Evolutionary conservation across 2,113 vertebrate species (phyloP).

Genomic region (Xyliphius kryptos): DNA sequence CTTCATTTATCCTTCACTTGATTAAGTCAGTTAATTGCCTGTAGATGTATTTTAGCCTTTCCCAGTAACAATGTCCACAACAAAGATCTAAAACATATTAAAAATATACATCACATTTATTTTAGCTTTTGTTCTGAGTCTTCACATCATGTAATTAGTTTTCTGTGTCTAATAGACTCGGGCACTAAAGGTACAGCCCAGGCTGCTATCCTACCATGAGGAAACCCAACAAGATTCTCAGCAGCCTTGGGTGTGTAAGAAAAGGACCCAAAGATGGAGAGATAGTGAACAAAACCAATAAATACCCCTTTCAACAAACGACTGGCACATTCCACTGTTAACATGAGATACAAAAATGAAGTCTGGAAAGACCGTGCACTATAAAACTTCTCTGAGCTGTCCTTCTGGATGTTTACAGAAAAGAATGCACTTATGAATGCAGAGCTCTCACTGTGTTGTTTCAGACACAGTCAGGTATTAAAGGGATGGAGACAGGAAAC

Average conservation of each 20-base stretch:
- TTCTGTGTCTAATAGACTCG: conserved; percentile 31
- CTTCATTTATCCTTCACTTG: too few species aligned
- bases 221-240: conserved; percentile 50
- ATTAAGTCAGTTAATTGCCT: too few species aligned
- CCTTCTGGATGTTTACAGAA: conserved; percentile 53
- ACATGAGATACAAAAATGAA: conserved; percentile 74
- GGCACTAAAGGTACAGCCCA: conserved; percentile 47
- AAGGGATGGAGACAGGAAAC: conserved; percentile 56
- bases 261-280: conserved; percentile 7
- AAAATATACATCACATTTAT: conserved; percentile 80
- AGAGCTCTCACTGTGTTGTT: conserved; percentile 55
- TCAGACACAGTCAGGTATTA: conserved; percentile 57
- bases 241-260: conserved; percentile 51
- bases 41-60: too few species aligned
- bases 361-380: conserved; percentile 65
- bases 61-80: background rate
- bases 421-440: conserved; percentile 69
- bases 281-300: conserved; percentile 5
- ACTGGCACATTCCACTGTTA: conserved; percentile 59
- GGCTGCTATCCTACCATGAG: conserved; percentile 49
- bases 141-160: conserved; percentile 51
- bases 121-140: conserved; percentile 50
- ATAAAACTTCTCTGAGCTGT: conserved; percentile 50
- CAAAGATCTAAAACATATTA: conserved; percentile 17
- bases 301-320: conserved; percentile 45